phyloP scores from a whole-genome alignment of 64 coral and sea anemone species.

The Actinia equina region DNA sequence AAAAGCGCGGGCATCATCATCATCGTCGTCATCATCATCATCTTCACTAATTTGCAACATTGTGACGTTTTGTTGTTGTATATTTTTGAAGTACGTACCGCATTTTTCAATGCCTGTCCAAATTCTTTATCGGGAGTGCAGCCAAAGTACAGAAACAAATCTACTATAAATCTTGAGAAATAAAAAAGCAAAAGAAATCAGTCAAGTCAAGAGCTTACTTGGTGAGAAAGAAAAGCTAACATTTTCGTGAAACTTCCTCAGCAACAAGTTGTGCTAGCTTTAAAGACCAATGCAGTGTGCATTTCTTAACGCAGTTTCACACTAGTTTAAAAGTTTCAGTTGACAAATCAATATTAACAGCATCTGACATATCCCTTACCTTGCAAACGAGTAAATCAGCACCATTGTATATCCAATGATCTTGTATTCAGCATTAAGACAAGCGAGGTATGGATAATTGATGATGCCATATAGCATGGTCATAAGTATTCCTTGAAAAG shows the following conservation, averaged over 20 bases:
- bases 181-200: not conserved
- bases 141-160: not conserved
- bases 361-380: not conserved
- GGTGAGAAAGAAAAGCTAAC: too few relatives aligned
- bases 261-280: too few relatives aligned
- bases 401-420: not conserved
- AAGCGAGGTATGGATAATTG: not conserved
- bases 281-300: too few relatives aligned
- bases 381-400: not conserved
- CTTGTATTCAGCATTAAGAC: constrained; percentile 1
- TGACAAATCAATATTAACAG: too few relatives aligned
- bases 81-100: not conserved
- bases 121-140: not conserved
- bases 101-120: not conserved
- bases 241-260: too few relatives aligned
- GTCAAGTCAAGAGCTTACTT: not conserved
- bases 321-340: too few relatives aligned
- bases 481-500: not conserved
- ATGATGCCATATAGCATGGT: constrained; percentile 1
- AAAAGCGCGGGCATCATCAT: too few relatives aligned
- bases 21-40: too few relatives aligned
- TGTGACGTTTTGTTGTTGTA: too few relatives aligned
- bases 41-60: too few relatives aligned
- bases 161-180: not conserved
- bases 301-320: too few relatives aligned